These are phyloP conservation scores for Pitangus sulphuratus DNA, from an alignment of 2,797 vertebrate species.

Conservation along the genomic window DNA sequence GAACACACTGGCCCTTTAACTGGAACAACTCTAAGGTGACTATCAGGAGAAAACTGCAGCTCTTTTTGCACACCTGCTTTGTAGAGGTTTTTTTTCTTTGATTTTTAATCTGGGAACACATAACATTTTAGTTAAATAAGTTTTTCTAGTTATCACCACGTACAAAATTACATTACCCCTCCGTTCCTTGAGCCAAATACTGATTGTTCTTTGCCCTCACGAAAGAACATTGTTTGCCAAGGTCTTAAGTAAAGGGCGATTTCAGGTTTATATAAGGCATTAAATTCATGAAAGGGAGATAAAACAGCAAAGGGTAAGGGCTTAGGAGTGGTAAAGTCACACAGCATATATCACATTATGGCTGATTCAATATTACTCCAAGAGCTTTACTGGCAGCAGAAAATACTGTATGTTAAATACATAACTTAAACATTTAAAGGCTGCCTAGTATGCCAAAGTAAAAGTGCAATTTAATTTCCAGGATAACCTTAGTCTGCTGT, in stretches of 20 bases:
- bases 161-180: not conserved
- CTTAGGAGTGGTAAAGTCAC: not conserved
- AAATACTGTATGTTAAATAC: not conserved
- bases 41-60: not conserved
- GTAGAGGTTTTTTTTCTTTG: not conserved
- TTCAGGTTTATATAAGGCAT: not conserved
- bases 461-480: not conserved
- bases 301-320: not conserved
- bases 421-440: not conserved
- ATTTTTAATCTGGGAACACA: not conserved
- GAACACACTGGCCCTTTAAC: not conserved
- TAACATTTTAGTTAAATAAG: not conserved
- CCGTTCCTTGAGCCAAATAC: not conserved
- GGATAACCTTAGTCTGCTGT: not conserved
- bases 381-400: not conserved
- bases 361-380: not conserved
- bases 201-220: not conserved
- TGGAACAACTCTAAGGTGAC: not conserved
- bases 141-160: not conserved
- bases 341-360: not conserved
- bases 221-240: not conserved
- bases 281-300: not conserved
- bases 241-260: not conserved
- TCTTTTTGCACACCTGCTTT: not conserved
- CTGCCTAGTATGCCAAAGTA: not conserved